Base-by-base conservation (phyloP, 2,888 invertebrate genomes). In the Rotaria macrura region DNA sequence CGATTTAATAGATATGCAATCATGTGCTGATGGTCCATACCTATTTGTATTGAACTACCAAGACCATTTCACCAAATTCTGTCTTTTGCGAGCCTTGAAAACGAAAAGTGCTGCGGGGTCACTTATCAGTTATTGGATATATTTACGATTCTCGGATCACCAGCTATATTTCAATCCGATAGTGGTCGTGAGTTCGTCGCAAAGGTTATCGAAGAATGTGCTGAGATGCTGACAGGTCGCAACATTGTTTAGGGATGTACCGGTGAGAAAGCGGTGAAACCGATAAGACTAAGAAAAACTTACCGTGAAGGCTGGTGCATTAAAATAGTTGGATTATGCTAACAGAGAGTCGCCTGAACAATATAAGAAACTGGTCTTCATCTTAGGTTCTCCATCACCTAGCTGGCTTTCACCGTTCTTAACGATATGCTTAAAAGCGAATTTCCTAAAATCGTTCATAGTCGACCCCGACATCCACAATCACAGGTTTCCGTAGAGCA, bases 41-140 rank as follows among this genome's bases (percentile, higher is more conserved):
- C 87, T 87, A 85, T 88, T 87, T 83, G 87, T 88, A 83, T 84
- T 88, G 84, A 87, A 86, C 40, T 88, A 88, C 85, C 87, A 88
- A 87, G 88, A 88, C 84, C 87, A 88, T 85, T 87, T 87, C 40
- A 88, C 87, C 3, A 88, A 88, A 86, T 88, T 88, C 9, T 55
- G 79, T 38, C 17, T 83, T 47, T 38, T 83, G 23, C 7, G 47
- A 29, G n/a, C 83, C 20, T 14, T 85, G 49, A 55, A 55, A 87
- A 87, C 86, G 38, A 88, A 88, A 74, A 86, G 84, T 65, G 87
- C 85, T 25, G 55, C 25, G 2, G 87, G 49, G 84, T 87, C 10
- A 74, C 87, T 17, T 34, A 49, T 65, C 57, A 72, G n/a, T 83
- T 87, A 20, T 74, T 87, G 38, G 83, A 85, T 38, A 85, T 87